Evolutionary conservation across 2,113 vertebrate genomes (phyloP).

Genomic region (Notiomystis cincta): DNA sequence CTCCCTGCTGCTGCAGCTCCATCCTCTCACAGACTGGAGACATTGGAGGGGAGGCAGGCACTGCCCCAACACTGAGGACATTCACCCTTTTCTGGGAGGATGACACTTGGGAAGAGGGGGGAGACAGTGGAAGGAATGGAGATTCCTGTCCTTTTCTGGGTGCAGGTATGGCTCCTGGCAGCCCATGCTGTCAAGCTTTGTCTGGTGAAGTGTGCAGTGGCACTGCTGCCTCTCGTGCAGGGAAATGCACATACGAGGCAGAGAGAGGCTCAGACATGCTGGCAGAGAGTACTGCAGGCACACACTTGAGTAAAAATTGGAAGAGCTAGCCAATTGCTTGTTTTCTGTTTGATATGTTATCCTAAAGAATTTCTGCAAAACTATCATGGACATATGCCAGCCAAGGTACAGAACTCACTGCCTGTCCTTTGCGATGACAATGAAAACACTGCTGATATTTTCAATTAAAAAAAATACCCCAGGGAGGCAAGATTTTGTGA

Average conservation of each 20-base stretch:
- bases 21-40: background rate
- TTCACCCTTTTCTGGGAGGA: background rate
- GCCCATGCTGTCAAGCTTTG: accelerated
- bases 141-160: background rate
- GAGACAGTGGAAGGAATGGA: background rate
- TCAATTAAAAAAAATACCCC: background rate
- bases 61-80: background rate
- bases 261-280: background rate
- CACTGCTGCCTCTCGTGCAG: accelerated
- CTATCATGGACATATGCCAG: background rate
- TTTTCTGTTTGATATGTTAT: background rate
- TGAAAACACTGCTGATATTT: background rate
- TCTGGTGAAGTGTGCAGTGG: background rate
- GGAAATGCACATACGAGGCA: background rate
- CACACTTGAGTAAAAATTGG: background rate
- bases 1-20: background rate
- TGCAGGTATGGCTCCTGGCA: background rate
- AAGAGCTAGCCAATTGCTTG: background rate
- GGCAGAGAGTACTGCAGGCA: background rate
- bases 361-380: background rate
- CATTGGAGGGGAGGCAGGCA: background rate
- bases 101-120: accelerated
- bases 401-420: background rate
- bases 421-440: background rate
- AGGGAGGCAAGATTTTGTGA: background rate